Evolutionary conservation across 2,113 vertebrate genomes (phyloP).

Genomic region (Mustelus asterias): DNA sequence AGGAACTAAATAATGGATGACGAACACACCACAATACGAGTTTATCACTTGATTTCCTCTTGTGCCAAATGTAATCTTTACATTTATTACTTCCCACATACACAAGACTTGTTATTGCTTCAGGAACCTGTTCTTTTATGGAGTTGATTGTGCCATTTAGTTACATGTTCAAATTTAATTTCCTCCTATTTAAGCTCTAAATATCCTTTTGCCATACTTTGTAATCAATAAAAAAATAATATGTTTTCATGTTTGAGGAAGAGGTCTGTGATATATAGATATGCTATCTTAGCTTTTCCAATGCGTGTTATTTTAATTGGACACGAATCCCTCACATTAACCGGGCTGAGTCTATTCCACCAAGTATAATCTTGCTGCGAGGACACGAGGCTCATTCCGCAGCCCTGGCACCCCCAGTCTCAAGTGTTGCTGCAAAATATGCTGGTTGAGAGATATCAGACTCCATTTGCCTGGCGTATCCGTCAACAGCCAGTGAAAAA

Average conservation of each 20-base stretch:
- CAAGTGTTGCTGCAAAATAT: neutral
- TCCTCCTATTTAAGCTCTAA: neutral
- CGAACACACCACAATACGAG: neutral
- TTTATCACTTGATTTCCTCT: conserved; percentile 18
- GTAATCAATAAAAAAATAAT: neutral
- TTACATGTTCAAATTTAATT: neutral
- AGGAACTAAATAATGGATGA: conserved; percentile 21
- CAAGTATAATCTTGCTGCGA: neutral
- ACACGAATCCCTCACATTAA: neutral
- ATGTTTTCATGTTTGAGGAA: conserved; percentile 16
- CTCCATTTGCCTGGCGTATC: neutral
- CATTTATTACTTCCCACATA: neutral
- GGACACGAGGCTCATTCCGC: neutral
- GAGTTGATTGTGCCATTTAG: neutral
- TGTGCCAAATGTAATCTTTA: neutral
- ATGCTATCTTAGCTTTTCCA: neutral
- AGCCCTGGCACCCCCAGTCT: neutral
- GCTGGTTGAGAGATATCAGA: neutral
- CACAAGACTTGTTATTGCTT: neutral
- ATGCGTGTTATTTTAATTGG: neutral
- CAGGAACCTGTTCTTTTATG: neutral
- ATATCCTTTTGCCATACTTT: neutral
- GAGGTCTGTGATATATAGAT: neutral
- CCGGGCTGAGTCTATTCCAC: neutral
- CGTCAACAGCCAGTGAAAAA: neutral